phyloP scores from a whole-genome alignment of 2,113 vertebrate genomes.

The Xiphorhynchus elegans region DNA sequence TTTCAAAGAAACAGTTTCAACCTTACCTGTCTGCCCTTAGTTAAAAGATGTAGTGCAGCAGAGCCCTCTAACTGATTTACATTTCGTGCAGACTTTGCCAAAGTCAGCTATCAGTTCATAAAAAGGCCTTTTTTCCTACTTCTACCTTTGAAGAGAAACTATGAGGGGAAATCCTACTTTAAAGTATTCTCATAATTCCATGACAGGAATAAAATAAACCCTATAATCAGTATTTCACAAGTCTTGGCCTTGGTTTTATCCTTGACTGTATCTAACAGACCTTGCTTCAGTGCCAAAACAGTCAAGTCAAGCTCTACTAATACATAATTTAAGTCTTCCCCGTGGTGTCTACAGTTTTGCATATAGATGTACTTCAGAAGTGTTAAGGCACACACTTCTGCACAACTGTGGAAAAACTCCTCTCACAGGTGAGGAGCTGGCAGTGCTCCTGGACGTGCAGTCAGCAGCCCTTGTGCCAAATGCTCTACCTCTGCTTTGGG shows the following conservation, averaged over 20 bases:
- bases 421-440: not conserved
- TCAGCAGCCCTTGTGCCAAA: not conserved
- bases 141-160: not conserved
- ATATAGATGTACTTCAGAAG: not conserved
- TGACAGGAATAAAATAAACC: not conserved
- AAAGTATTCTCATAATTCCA: not conserved
- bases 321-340: slow-evolving; percentile 31
- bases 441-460: not conserved
- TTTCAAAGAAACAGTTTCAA: slow-evolving; percentile 5
- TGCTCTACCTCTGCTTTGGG: not conserved
- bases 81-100: not conserved
- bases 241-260: slow-evolving; percentile 19
- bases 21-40: not conserved
- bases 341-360: not conserved
- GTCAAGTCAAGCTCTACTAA: slow-evolving; percentile 32
- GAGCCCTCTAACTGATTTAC: not conserved
- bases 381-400: not conserved
- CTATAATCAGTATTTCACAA: slow-evolving; percentile 42
- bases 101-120: not conserved
- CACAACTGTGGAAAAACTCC: not conserved
- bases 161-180: not conserved
- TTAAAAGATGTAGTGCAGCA: not conserved
- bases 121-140: not conserved
- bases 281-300: slow-evolving; percentile 32
- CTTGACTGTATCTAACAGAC: slow-evolving; percentile 48